Evolutionary conservation across 2,113 vertebrate species (phyloP).

Genomic region (Chitala chitala): DNA sequence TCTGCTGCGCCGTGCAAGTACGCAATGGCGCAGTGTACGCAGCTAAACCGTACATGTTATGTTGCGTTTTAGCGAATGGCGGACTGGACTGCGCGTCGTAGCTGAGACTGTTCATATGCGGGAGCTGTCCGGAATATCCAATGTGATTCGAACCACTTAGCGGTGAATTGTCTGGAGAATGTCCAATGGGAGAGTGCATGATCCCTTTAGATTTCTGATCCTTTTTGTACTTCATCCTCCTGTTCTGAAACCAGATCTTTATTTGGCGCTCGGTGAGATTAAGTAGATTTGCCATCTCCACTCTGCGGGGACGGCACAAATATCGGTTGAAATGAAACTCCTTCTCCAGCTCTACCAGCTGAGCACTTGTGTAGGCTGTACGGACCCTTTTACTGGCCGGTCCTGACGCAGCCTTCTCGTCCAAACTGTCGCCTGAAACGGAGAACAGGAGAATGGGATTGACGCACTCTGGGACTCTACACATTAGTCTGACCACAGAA

Average conservation of each 20-base stretch:
- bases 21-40: constrained; percentile 96
- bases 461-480: background rate
- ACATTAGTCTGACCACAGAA: too few species aligned
- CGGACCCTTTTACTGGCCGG: constrained; percentile 93
- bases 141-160: constrained; percentile 84
- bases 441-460: constrained; percentile 8
- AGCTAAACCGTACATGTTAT: constrained; percentile 96
- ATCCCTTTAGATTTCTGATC: constrained; percentile 98
- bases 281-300: constrained; percentile 97
- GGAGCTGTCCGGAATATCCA: constrained; percentile 89
- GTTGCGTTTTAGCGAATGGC: constrained; percentile 92
- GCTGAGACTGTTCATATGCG: constrained; percentile 79
- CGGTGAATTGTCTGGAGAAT: constrained; percentile 92
- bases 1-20: constrained; percentile 95
- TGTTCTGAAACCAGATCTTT: constrained; percentile 99
- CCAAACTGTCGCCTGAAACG: constrained; percentile 82
- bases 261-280: constrained; percentile 98
- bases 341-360: constrained; percentile 95
- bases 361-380: constrained; percentile 94
- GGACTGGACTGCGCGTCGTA: constrained; percentile 96
- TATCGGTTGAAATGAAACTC: constrained; percentile 99
- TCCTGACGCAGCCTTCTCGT: constrained; percentile 93
- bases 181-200: constrained; percentile 90
- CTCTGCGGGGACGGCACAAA: constrained; percentile 88
- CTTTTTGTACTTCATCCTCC: constrained; percentile 99